Evolutionary conservation across 2,113 vertebrate species (phyloP).

Genomic region (Tiliqua scincoides): DNA sequence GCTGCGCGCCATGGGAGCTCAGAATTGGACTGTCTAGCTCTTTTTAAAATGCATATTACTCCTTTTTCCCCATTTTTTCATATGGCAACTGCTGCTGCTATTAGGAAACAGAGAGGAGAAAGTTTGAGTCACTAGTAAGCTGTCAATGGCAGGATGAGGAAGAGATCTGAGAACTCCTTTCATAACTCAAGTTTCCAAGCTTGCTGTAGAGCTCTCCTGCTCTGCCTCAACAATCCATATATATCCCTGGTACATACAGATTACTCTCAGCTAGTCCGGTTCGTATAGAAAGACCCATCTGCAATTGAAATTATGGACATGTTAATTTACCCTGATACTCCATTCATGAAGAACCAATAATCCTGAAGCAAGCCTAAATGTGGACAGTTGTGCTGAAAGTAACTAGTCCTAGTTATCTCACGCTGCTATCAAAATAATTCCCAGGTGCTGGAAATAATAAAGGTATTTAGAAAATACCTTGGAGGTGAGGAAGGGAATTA

Average conservation of each 20-base stretch:
- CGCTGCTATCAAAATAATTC: not conserved
- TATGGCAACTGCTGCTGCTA: not conserved
- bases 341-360: not conserved
- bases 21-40: too few species aligned
- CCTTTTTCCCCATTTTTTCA: not conserved
- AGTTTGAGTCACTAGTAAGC: not conserved
- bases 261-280: not conserved
- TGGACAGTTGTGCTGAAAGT: not conserved
- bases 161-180: not conserved
- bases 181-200: not conserved
- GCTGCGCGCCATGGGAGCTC: too few species aligned
- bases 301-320: not conserved
- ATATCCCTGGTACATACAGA: not conserved
- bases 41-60: not conserved
- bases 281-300: not conserved
- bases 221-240: not conserved
- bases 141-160: not conserved
- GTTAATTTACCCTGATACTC: too few species aligned
- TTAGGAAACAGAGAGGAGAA: not conserved
- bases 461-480: not conserved
- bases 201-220: not conserved
- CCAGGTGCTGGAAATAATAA: not conserved
- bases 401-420: too few species aligned
- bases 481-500: not conserved
- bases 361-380: not conserved